Evolutionary conservation across 2,797 vertebrate species (phyloP), one percentile per base, ranked within the genome.

Genomic region (Moxostoma hubbsi): DNA sequence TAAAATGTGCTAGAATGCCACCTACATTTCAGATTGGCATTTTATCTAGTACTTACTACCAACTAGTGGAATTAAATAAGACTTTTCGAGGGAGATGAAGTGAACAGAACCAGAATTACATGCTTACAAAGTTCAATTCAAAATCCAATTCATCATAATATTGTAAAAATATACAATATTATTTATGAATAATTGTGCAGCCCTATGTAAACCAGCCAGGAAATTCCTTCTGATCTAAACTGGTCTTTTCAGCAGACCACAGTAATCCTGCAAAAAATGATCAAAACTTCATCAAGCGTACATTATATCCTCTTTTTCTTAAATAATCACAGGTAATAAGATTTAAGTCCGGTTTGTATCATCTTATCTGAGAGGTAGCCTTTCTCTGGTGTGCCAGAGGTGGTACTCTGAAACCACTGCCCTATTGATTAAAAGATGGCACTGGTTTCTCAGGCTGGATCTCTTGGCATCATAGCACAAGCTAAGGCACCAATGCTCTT

Each of bases 371-470:
- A 69, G 73, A 81, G 5, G 58, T 68, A 76, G 78, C 58, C 82
- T 83, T 82, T 81, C 71, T 72, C 58, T 53, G 73, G 77, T 65
- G 81, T 77, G 68, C 69, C 73, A 79, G 55, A 73, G 76, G 55
- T 74, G 58, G 18, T 83, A 80, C 85, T 87, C 71, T 86, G 65
- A 89, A 86, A 86, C 68, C 84, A 79, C 54, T 77, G 85, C 78
- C 83, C 75, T 82, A 85, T 72, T 66, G 73, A 89, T 86, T 87
- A 86, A 80, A 84, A 84, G 85, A 89, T 87, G 86, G 80, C 85
- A 89, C 79, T 59, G 50, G 43, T 79, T 87, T 88, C 87, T 89
- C 80, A 85, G 77, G 80, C 83, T 88, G 73, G 80, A 90, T 86
- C 75, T 73, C 63, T 88, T 91, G 86, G 89, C 88, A 89, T 81